A percentile compares a stretch with the other conserved stretches of the same genome.
Conservation (phyloP, 2,888 invertebrate genomes). For the Linnaemya vulpina region DNA sequence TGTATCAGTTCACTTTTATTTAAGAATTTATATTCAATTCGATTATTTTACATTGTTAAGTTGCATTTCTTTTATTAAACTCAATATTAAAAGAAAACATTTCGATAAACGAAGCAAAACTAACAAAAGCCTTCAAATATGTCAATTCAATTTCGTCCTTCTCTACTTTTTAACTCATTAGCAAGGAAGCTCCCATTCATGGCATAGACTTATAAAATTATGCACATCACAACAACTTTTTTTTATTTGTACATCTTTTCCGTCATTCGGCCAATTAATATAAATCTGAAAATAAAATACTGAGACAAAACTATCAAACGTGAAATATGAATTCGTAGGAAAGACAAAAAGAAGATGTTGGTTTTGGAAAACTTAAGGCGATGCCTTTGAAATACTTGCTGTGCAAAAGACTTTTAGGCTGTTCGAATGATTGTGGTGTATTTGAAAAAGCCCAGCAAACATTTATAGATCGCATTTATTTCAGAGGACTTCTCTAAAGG, state of each 20-base stretch:
- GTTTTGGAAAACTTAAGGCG: constrained; percentile 24
- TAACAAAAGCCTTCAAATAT: constrained; percentile 18
- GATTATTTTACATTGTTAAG: background rate
- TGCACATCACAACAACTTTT: background rate
- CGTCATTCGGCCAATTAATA: constrained; percentile 69
- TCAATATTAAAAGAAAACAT: background rate
- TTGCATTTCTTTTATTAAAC: background rate
- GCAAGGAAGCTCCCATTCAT: constrained; percentile 1
- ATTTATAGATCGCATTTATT: background rate
- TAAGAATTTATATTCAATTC: background rate
- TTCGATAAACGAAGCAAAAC: background rate
- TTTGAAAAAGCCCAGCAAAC: constrained; percentile 8
- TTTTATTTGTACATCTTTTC: background rate
- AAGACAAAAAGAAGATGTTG: constrained; percentile 34
- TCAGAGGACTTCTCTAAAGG: background rate
- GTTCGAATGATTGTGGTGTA: background rate
- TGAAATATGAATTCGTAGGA: constrained; percentile 8
- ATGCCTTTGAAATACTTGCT: constrained; percentile 39
- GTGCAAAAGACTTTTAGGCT: constrained; percentile 12
- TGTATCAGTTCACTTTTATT: too few relatives aligned
- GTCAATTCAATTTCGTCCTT: background rate
- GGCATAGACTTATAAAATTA: constrained; percentile 6
- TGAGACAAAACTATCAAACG: constrained; percentile 37
- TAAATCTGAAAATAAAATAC: constrained; percentile 54
- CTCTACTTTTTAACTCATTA: constrained; percentile 8